These are phyloP conservation scores for Phania funesta DNA, from an alignment of 2,888 invertebrate species.

Conservation along the genomic window DNA sequence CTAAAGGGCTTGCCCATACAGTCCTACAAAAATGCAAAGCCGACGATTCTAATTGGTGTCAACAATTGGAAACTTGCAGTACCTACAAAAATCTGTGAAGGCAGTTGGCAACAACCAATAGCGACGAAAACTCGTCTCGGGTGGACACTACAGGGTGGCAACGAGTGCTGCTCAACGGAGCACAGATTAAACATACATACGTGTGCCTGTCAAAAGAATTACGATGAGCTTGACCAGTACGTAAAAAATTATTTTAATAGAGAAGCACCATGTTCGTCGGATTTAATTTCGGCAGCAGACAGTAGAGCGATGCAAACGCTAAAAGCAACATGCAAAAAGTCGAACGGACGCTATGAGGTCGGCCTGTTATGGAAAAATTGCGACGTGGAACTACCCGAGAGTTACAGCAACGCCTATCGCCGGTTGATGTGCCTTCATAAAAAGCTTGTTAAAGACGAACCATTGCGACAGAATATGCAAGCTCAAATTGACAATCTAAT, in stretches of 20 bases:
- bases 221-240: neutral
- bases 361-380: constrained; percentile 31
- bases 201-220: neutral
- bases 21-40: neutral
- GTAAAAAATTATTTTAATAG: neutral
- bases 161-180: neutral
- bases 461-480: constrained; percentile 22
- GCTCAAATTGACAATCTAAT: neutral
- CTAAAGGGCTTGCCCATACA: neutral
- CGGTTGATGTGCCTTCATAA: no score
- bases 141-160: neutral
- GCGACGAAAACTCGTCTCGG: neutral
- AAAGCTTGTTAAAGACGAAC: constrained; percentile 13
- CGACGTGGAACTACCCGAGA: constrained; percentile 11
- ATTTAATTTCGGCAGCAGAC: constrained; percentile 10
- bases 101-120: constrained; percentile 13
- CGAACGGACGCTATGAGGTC: constrained; percentile 1
- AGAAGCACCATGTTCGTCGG: constrained; percentile 7
- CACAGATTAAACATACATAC: neutral
- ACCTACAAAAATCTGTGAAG: constrained; percentile 2
- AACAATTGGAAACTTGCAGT: neutral
- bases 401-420: no score
- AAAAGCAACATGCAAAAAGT: constrained; percentile 47
- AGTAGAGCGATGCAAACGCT: constrained; percentile 29
- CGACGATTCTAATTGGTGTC: neutral